phyloP scores from a whole-genome alignment of 2,888 invertebrate genomes.

The Amaurobius ferox region DNA sequence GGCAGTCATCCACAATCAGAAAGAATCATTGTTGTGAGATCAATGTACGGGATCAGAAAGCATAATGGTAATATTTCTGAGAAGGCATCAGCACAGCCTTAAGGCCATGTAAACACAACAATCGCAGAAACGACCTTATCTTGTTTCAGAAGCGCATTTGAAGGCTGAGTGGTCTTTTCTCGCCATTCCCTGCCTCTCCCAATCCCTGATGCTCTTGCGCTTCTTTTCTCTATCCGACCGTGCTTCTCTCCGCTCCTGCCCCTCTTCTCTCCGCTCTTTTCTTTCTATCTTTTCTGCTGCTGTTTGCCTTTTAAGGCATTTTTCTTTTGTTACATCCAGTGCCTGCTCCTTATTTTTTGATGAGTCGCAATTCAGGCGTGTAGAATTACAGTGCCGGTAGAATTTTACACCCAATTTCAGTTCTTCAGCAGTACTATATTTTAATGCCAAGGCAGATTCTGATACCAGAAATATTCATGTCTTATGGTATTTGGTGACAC shows the following conservation, averaged over 20 bases:
- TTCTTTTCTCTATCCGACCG: slow-evolving; percentile 60
- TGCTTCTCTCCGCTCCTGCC: slow-evolving; percentile 1
- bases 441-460: too few relatives aligned
- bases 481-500: too few relatives aligned
- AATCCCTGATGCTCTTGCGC: slow-evolving; percentile 66
- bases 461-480: too few relatives aligned
- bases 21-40: slow-evolving; percentile 16
- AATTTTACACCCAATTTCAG: slow-evolving; percentile 16
- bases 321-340: slow-evolving; percentile 33
- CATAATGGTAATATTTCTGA: slow-evolving; percentile 59
- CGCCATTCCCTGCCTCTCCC: slow-evolving; percentile 55
- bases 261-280: slow-evolving; percentile 23
- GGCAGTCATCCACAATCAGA: slow-evolving; percentile 24
- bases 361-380: slow-evolving; percentile 11
- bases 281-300: slow-evolving; percentile 4
- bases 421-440: background rate
- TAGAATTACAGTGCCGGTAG: slow-evolving; percentile 9
- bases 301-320: slow-evolving; percentile 37
- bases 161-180: slow-evolving; percentile 68
- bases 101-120: slow-evolving; percentile 70
- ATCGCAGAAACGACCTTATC: slow-evolving; percentile 71
- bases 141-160: slow-evolving; percentile 58
- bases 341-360: slow-evolving; percentile 20
- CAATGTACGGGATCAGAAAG: slow-evolving; percentile 22
- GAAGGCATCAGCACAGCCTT: slow-evolving; percentile 35